Evolutionary conservation across 2,113 vertebrate species (phyloP), one percentile per base, ranked within the genome.

Genomic region (Toxostoma redivivum): DNA sequence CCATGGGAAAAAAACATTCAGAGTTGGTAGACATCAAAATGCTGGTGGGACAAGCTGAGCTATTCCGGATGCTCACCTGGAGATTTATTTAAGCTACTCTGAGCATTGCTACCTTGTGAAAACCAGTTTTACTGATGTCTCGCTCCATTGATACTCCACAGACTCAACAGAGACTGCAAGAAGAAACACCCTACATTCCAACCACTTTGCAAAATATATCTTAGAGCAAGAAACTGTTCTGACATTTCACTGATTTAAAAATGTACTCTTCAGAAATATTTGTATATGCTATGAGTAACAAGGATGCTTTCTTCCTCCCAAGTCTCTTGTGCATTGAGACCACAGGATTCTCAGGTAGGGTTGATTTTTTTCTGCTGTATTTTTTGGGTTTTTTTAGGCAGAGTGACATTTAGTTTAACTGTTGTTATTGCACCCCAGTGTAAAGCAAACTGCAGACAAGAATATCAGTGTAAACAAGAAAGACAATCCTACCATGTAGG

Each of bases 401-500:
- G n/a, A 22, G 5, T 64, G 76, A 90, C 76, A 54, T 95, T 94
- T 88, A 76, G 8, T 91, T 85, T 64, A 78, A 61, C 62, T 61
- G 42, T 33, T 85, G 20, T 5, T 50, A 11, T 62, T 74, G 28
- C 17, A 70, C 4, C 30, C 30, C 33, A 58, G 1, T 0, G 0
- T 50, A 90, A 86, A 90, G 30, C 27, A 74, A 81, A 88, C 24
- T 51, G 42, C 51, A 60, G 60, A 47, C 35, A 86, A 81, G 60
- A 62, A 48, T 58, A 62, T 42, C 69, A 81, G 30, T 54, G 47
- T 30, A 70, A 92, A 88, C 51, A 74, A 0, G 1, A 27, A 33
- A 60, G 72, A 51, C 24, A 74, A 51, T 45, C 30, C 56, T 56
- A 16, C 42, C 2, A 5, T 13, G 27, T 28, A 45, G 42, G 50